Evolutionary conservation across 2,113 vertebrate genomes (phyloP).

Genomic region (Mirza zaza): DNA sequence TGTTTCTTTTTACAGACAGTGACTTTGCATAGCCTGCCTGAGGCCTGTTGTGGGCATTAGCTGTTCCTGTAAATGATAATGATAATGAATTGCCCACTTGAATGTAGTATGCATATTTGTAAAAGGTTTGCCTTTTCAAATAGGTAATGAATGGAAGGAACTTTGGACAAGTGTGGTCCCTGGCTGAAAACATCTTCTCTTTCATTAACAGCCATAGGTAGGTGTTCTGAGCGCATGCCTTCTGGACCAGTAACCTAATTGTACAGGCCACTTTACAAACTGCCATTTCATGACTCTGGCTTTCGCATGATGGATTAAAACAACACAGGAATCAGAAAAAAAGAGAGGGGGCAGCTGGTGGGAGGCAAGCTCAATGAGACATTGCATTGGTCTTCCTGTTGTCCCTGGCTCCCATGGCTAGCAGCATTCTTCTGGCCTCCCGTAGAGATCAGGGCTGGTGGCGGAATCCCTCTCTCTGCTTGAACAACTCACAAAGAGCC

Average conservation of each 20-base stretch:
- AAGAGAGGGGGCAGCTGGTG: background rate
- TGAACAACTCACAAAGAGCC: slow-evolving; percentile 3
- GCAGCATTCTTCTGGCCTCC: background rate
- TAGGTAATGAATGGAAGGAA: slow-evolving; percentile 1
- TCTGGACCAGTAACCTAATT: background rate
- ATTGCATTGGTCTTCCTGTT: background rate
- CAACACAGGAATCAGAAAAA: background rate
- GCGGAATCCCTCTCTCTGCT: background rate
- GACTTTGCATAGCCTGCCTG: background rate
- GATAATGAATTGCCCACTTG: slow-evolving; percentile 5
- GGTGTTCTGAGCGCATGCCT: background rate
- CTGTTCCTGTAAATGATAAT: slow-evolving; percentile 22
- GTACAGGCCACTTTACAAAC: background rate
- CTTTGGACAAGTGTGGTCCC: background rate
- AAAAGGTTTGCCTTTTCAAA: background rate
- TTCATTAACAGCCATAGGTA: slow-evolving; percentile 32
- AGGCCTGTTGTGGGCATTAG: slow-evolving; percentile 1
- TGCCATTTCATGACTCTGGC: background rate
- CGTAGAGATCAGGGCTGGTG: background rate
- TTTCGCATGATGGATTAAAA: slow-evolving; percentile 26
- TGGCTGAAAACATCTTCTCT: background rate
- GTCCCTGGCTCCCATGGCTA: background rate
- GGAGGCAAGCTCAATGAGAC: background rate
- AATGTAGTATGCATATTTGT: background rate
- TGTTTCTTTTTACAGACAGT: background rate